phyloP scores from a whole-genome alignment of 2,888 invertebrate species.

The Sarcophaga variegata region DNA sequence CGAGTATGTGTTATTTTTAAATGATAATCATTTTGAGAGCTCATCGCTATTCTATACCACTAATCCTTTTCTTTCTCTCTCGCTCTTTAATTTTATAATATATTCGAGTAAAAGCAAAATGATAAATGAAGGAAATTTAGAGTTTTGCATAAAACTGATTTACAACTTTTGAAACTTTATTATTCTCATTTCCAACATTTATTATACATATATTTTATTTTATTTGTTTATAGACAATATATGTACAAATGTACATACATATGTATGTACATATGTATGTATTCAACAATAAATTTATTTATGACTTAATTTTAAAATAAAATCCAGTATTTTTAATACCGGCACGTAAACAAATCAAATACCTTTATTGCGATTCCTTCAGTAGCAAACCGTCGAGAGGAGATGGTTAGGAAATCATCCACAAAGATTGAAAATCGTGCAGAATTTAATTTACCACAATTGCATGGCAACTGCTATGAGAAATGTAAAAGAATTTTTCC shows the following conservation, averaged over 20 bases:
- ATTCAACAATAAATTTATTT: constrained; percentile 46
- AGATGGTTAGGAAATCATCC: constrained; percentile 6
- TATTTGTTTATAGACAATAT: too few relatives aligned
- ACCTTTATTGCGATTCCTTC: constrained; percentile 47
- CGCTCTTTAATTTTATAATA: too few relatives aligned
- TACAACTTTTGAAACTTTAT: constrained; percentile 44
- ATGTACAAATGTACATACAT: too few relatives aligned
- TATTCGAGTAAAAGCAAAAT: constrained; percentile 25
- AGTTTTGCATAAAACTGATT: constrained; percentile 43
- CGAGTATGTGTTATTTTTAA: constrained; percentile 46
- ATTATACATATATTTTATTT: too few relatives aligned
- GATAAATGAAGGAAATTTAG: constrained; percentile 62
- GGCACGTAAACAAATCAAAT: constrained; percentile 68
- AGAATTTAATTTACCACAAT: constrained; percentile 67
- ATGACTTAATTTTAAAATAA: constrained; percentile 57
- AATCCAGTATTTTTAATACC: constrained; percentile 48
- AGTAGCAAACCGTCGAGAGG: background rate
- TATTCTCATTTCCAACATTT: constrained; percentile 9
- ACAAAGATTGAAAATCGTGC: constrained; percentile 35
- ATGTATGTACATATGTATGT: too few relatives aligned
- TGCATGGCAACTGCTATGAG: constrained; percentile 58
- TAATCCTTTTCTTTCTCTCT: background rate
- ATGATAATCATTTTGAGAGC: constrained; percentile 26
- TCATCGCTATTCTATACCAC: constrained; percentile 10
- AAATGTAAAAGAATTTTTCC: constrained; percentile 56